These are phyloP conservation scores for Colaptes auratus DNA, from an alignment of 2,113 vertebrate species.

Conservation along the genomic window DNA sequence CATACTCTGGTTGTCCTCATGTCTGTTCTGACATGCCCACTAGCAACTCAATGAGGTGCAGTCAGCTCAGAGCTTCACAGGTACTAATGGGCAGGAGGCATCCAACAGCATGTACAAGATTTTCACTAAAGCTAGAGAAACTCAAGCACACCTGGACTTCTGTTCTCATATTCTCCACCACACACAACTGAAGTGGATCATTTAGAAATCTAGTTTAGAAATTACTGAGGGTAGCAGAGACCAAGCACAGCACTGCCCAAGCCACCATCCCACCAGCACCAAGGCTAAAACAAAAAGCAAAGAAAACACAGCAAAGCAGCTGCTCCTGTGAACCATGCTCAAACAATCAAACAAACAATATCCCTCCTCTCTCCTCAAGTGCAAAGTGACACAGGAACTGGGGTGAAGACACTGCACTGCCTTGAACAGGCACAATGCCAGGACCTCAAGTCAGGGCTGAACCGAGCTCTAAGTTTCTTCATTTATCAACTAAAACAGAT, in stretches of 20 bases:
- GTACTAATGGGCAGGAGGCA: rapidly evolving
- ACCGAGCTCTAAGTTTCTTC: not conserved
- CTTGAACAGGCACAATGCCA: not conserved
- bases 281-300: not conserved
- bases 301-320: not conserved
- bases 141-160: not conserved
- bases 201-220: not conserved
- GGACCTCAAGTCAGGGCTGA: conserved; percentile 20
- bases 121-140: not conserved
- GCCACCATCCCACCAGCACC: not conserved
- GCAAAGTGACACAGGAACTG: not conserved
- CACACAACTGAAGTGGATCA: rapidly evolving
- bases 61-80: not conserved
- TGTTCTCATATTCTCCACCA: not conserved
- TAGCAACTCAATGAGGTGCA: rapidly evolving
- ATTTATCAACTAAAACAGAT: conserved; percentile 58
- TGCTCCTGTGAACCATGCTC: not conserved
- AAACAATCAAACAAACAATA: not conserved
- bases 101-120: not conserved
- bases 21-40: rapidly evolving
- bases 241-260: not conserved
- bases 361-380: not conserved
- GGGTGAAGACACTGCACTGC: not conserved
- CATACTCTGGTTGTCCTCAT: not conserved
- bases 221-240: not conserved